These are phyloP conservation scores for Macrobrachium rosenbergii DNA, from an alignment of 1,140 invertebrate species.

Conservation along the genomic window DNA sequence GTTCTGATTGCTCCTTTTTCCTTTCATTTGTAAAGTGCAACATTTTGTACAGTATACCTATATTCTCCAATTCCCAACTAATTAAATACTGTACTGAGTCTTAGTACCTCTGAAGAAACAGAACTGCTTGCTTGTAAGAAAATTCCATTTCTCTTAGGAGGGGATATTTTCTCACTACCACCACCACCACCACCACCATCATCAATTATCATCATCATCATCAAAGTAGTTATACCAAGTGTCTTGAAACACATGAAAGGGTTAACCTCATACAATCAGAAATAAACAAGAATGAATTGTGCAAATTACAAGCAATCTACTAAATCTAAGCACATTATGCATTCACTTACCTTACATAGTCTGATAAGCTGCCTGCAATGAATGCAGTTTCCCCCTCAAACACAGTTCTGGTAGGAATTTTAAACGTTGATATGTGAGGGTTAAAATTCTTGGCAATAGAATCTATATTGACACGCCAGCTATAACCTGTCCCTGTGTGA, in stretches of 20 bases:
- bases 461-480: constrained; percentile 83
- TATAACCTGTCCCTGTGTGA: constrained; percentile 74
- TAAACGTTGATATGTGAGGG: constrained; percentile 73
- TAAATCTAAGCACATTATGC: not conserved
- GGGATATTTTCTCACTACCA: too few species aligned
- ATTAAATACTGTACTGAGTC: too few species aligned
- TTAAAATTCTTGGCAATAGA: constrained; percentile 77
- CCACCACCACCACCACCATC: too few species aligned
- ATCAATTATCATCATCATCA: too few species aligned
- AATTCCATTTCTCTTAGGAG: too few species aligned
- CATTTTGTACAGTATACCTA: too few species aligned
- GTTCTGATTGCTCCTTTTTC: too few species aligned
- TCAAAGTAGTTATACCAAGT: too few species aligned
- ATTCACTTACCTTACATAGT: constrained; percentile 79
- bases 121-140: too few species aligned
- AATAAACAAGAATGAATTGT: not conserved
- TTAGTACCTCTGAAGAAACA: too few species aligned
- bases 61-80: too few species aligned
- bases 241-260: not conserved
- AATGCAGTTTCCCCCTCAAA: constrained; percentile 86
- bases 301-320: not conserved
- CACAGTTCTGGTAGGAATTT: constrained; percentile 70
- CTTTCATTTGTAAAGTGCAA: too few species aligned
- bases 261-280: constrained; percentile 47
- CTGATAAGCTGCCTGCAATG: constrained; percentile 83